Conservation (phyloP, 2,113 vertebrate genomes). For the Nothocercus julius region DNA sequence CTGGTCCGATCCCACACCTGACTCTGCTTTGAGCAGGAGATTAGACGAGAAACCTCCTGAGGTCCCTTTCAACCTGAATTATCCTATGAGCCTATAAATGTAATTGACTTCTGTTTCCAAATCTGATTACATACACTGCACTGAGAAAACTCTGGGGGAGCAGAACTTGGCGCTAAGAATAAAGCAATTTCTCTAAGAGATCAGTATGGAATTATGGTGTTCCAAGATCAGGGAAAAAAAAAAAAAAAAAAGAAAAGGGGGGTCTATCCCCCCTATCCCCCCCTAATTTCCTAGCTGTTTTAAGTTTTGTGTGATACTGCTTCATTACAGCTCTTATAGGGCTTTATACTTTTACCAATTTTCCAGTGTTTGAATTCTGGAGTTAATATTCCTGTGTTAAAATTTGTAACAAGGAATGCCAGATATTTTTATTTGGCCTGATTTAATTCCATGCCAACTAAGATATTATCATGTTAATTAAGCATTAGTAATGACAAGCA, state of each 20-base stretch:
- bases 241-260: not conserved
- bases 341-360: not conserved
- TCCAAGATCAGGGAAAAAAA: not conserved
- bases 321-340: not conserved
- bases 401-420: not conserved
- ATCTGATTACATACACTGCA: not conserved
- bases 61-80: not conserved
- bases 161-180: not conserved
- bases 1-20: accelerated
- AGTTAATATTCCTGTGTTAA: not conserved
- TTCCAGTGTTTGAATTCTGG: not conserved
- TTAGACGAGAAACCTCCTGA: not conserved
- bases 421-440: not conserved
- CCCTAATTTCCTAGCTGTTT: not conserved
- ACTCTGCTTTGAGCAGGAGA: not conserved
- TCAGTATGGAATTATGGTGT: not conserved
- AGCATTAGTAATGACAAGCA: not conserved
- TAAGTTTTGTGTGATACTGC: not conserved
- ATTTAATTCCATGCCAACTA: not conserved
- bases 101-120: not conserved
- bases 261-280: too few species aligned
- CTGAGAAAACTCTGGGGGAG: not conserved
- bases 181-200: not conserved
- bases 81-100: not conserved
- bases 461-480: not conserved